Conservation (phyloP, 2,113 vertebrate genomes). For the Mustelus asterias region DNA sequence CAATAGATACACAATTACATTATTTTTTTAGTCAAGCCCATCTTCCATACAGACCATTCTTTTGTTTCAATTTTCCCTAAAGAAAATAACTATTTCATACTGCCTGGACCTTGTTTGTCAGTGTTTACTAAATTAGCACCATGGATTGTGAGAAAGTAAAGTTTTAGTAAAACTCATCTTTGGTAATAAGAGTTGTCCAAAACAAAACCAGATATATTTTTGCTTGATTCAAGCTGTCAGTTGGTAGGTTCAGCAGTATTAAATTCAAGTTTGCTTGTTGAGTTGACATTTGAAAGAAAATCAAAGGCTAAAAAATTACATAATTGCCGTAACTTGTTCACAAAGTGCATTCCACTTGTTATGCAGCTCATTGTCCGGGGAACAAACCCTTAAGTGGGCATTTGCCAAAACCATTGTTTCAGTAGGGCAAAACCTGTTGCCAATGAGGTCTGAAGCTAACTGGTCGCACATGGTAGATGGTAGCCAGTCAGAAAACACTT, state of each 20-base stretch:
- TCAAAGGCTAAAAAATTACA: conserved; percentile 55
- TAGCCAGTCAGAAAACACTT: conserved; percentile 66
- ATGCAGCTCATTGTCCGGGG: conserved; percentile 49
- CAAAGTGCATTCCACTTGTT: conserved; percentile 63
- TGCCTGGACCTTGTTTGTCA: background rate
- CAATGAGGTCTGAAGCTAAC: conserved; percentile 58
- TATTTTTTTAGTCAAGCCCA: background rate
- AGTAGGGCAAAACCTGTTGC: conserved; percentile 68
- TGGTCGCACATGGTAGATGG: conserved; percentile 53
- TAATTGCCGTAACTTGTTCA: conserved; percentile 63
- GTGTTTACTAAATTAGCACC: background rate
- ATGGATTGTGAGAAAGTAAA: background rate
- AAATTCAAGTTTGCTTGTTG: conserved; percentile 11
- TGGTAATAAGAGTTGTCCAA: background rate
- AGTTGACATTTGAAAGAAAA: background rate
- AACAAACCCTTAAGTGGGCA: conserved; percentile 51
- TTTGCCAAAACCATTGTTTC: conserved; percentile 45
- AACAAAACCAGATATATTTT: background rate
- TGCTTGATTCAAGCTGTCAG: background rate
- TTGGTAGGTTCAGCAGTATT: background rate
- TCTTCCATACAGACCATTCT: background rate
- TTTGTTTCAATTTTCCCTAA: background rate
- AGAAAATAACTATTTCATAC: background rate
- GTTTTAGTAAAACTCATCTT: background rate
- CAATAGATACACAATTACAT: background rate